phyloP scores from a whole-genome alignment of 53 echinoderm and acorn worm species.

The Mesocentrotus franciscanus region DNA sequence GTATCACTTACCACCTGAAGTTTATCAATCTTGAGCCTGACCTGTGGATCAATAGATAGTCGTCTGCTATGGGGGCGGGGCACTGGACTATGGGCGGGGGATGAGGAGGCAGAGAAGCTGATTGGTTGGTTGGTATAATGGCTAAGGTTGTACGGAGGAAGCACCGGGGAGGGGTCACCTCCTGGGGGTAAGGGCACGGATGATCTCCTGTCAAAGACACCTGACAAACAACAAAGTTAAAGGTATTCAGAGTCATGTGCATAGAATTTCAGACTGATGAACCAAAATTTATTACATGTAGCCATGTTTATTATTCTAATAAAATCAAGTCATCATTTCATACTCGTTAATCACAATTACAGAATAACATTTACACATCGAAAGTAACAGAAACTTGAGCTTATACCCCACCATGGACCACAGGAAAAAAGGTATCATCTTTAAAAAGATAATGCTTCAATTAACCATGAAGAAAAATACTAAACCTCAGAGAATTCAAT shows the following conservation, averaged over 20 bases:
- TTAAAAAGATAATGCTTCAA: no score
- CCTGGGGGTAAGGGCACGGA: slow-evolving; percentile 59
- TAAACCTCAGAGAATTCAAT: not conserved
- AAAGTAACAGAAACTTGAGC: no score
- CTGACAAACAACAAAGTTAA: not conserved
- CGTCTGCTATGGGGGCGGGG: slow-evolving; percentile 71
- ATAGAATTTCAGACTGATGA: not conserved
- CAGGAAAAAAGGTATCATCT: no score
- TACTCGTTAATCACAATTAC: no score
- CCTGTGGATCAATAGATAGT: slow-evolving; percentile 89
- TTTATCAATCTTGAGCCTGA: slow-evolving; percentile 89
- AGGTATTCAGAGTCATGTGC: not conserved
- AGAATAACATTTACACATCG: no score
- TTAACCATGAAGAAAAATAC: not conserved
- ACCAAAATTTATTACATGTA: no score
- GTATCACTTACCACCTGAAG: slow-evolving; percentile 88
- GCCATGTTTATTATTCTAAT: no score
- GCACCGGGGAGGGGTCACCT: slow-evolving; percentile 82
- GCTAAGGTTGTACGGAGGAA: slow-evolving; percentile 73
- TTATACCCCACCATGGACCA: no score
- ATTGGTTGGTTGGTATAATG: slow-evolving; percentile 49
- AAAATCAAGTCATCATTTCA: no score
- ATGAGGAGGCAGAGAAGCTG: slow-evolving; percentile 38
- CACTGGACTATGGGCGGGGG: slow-evolving; percentile 38
- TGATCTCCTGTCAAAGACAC: slow-evolving; percentile 4